Conservation (phyloP, 2,888 invertebrate genomes). For the Plebejus argus region DNA sequence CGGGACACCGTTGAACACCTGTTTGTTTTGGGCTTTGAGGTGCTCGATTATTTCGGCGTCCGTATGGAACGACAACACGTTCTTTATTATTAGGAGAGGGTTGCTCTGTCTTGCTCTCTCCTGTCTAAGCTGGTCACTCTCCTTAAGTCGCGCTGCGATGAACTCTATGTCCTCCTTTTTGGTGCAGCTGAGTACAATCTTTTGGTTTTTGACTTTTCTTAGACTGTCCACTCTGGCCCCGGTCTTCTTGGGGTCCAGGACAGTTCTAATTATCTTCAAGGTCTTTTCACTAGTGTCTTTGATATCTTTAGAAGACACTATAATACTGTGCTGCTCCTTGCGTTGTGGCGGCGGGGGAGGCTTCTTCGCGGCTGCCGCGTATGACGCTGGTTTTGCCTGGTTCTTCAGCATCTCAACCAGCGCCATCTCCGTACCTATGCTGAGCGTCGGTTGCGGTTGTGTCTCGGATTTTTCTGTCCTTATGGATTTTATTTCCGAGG, state of each 20-base stretch:
- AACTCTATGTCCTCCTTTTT: background rate
- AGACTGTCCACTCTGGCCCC: slow-evolving; percentile 14
- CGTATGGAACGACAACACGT: slow-evolving; percentile 37
- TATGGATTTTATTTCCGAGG: background rate
- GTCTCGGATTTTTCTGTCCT: background rate
- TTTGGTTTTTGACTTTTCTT: slow-evolving; percentile 38
- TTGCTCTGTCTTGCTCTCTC: slow-evolving; percentile 33
- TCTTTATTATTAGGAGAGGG: slow-evolving; percentile 34
- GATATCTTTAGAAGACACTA: slow-evolving; percentile 36
- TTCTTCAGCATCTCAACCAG: background rate
- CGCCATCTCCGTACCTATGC: background rate
- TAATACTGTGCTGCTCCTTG: slow-evolving; percentile 37
- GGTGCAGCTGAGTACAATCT: slow-evolving; percentile 38
- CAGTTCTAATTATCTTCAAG: slow-evolving; percentile 34
- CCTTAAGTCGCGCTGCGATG: slow-evolving; percentile 23
- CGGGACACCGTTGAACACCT: slow-evolving; percentile 30
- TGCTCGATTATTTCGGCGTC: slow-evolving; percentile 36
- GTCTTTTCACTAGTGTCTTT: slow-evolving; percentile 36
- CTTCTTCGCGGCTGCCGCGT: background rate
- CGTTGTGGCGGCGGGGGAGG: background rate
- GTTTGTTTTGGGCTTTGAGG: slow-evolving; percentile 37
- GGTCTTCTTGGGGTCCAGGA: slow-evolving; percentile 38
- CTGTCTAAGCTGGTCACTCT: slow-evolving; percentile 17
- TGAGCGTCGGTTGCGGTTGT: background rate
- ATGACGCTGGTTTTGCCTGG: background rate